Evolutionary conservation across 2,797 vertebrate genomes (phyloP).

Genomic region (Poeciliopsis gracilis): DNA sequence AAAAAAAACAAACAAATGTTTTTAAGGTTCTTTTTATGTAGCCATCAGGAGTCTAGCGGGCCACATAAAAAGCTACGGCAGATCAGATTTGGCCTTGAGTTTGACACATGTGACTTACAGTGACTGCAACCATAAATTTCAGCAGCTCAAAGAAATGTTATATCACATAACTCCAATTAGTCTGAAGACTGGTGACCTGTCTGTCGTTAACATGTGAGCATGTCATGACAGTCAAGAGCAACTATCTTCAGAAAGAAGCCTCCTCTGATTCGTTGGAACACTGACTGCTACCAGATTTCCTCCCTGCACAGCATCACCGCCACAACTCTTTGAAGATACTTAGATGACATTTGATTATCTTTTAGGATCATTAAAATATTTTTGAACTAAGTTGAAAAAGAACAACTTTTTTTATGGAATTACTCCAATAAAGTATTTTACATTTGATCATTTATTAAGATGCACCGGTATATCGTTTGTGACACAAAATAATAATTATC

Average conservation of each 20-base stretch:
- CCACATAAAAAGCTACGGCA: too few relatives aligned
- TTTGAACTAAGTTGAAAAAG: neutral
- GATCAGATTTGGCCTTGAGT: too few relatives aligned
- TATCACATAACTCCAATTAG: neutral
- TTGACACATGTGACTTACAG: neutral
- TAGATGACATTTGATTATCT: neutral
- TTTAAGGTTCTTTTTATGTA: too few relatives aligned
- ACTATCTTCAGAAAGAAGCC: neutral
- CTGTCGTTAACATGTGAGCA: neutral
- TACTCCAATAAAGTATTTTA: neutral
- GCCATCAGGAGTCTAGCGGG: too few relatives aligned
- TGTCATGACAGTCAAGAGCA: neutral
- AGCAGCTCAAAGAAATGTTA: neutral
- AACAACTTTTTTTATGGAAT: neutral
- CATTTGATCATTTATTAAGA: neutral
- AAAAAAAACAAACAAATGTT: too few relatives aligned
- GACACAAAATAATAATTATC: neutral
- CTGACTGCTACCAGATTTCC: neutral
- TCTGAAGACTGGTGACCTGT: neutral
- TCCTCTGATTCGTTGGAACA: neutral
- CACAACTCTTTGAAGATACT: neutral
- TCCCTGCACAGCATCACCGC: neutral
- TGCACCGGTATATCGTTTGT: neutral
- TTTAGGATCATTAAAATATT: neutral
- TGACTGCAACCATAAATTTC: neutral